Evolutionary conservation across 1,140 invertebrate genomes (phyloP).

Genomic region (Atta colombica): DNA sequence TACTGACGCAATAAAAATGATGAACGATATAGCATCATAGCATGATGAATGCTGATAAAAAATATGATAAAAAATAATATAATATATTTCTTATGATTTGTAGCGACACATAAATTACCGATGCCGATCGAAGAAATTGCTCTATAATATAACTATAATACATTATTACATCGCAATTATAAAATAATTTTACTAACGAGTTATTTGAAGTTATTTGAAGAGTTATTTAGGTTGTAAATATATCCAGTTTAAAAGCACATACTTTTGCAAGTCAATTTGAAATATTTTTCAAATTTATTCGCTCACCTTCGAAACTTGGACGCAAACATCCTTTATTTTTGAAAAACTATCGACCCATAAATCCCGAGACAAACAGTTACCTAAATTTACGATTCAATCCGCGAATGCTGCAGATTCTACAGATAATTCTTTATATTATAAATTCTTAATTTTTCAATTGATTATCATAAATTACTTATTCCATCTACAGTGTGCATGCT

Average conservation of each 20-base stretch:
- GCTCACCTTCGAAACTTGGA: neutral
- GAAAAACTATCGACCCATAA: slow-evolving; percentile 25
- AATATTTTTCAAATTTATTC: slow-evolving; percentile 26
- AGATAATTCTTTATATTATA: slow-evolving; percentile 18
- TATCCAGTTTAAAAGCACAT: neutral
- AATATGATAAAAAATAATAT: no score
- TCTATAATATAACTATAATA: neutral
- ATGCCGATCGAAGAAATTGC: neutral
- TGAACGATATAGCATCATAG: neutral
- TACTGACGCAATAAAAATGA: neutral
- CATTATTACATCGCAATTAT: neutral
- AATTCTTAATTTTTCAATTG: slow-evolving; percentile 2
- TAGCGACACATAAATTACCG: neutral
- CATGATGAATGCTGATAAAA: slow-evolving; percentile 11
- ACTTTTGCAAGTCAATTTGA: neutral
- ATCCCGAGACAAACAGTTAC: neutral
- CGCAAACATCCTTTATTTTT: slow-evolving; percentile 36
- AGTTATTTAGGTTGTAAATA: neutral
- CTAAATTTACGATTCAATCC: slow-evolving; percentile 17
- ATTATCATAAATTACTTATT: slow-evolving; percentile 10
- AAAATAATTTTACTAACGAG: neutral
- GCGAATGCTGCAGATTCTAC: neutral
- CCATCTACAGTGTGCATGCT: neutral
- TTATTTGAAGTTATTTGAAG: neutral
- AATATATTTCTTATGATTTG: neutral